Evolutionary conservation across 2,797 vertebrate genomes (phyloP).

Genomic region (Orestias chungarensis): DNA sequence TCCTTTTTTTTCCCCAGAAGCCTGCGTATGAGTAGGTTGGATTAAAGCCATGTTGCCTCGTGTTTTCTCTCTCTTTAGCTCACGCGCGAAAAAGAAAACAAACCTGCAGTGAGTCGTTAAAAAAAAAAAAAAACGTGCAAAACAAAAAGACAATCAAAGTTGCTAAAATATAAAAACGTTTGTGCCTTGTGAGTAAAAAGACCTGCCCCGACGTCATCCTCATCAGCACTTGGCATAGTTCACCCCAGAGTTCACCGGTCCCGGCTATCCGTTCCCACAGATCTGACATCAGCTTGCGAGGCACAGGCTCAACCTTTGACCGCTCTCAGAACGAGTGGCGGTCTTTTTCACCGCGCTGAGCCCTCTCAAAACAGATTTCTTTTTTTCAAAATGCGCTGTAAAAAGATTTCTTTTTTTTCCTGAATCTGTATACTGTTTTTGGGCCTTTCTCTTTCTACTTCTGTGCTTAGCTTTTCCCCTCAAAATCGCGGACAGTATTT

Average conservation of each 20-base stretch:
- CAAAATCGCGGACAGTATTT: too few species aligned
- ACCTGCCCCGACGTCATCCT: slow-evolving; percentile 55
- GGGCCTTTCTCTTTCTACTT: slow-evolving; percentile 69
- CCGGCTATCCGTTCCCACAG: slow-evolving; percentile 48
- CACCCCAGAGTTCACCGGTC: slow-evolving; percentile 49
- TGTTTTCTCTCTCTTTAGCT: slow-evolving; percentile 35
- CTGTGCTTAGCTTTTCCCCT: slow-evolving; percentile 63
- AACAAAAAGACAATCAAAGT: slow-evolving; percentile 74
- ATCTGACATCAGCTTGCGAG: slow-evolving; percentile 60
- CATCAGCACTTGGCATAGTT: slow-evolving; percentile 50
- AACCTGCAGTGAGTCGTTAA: slow-evolving; percentile 54
- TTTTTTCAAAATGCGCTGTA: slow-evolving; percentile 75
- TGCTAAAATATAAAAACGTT: slow-evolving; percentile 64
- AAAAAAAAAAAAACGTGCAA: slow-evolving; percentile 53
- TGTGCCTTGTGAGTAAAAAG: slow-evolving; percentile 78
- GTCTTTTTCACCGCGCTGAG: slow-evolving; percentile 48
- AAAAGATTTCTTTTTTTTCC: slow-evolving; percentile 38
- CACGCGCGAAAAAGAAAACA: slow-evolving; percentile 46
- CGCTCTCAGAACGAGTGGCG: slow-evolving; percentile 60
- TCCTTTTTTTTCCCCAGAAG: too few species aligned
- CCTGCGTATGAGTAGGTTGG: slow-evolving; percentile 68
- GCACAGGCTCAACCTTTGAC: slow-evolving; percentile 74
- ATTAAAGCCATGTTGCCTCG: slow-evolving; percentile 77
- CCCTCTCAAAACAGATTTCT: slow-evolving; percentile 67
- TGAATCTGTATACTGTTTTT: slow-evolving; percentile 67